Conservation (phyloP, 2,888 invertebrate genomes). For the Ennomos fuscantarius region DNA sequence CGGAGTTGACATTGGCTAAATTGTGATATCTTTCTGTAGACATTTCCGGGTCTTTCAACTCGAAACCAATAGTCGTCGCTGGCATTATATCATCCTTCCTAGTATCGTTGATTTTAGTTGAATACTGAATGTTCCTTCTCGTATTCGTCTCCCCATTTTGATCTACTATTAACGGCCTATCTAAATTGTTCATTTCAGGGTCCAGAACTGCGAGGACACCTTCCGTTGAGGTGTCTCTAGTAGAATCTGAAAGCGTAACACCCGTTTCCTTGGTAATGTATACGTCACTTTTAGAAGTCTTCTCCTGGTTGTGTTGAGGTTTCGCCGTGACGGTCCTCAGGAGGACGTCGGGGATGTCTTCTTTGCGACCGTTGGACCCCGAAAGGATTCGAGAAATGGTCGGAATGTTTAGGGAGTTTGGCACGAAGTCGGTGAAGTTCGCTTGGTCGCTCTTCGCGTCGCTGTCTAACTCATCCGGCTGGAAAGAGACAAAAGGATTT, state of each 20-base stretch:
- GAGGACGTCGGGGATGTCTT: conserved; percentile 92
- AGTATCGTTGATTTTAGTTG: conserved; percentile 74
- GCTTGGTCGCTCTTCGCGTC: conserved; percentile 78
- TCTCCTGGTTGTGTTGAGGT: conserved; percentile 76
- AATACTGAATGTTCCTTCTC: conserved; percentile 78
- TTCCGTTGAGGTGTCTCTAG: conserved; percentile 76
- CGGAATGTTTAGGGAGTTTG: conserved; percentile 89
- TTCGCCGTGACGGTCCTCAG: conserved; percentile 88
- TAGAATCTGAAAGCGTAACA: conserved; percentile 75
- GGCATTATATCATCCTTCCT: conserved; percentile 72
- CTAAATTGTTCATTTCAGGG: conserved; percentile 82
- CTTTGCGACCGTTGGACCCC: conserved; percentile 93
- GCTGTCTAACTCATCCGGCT: conserved; percentile 78
- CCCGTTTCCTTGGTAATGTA: conserved; percentile 75
- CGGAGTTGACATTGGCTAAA: conserved; percentile 85
- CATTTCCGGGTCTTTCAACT: conserved; percentile 78
- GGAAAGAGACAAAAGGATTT: conserved; percentile 41
- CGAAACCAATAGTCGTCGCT: conserved; percentile 78
- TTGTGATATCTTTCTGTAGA: conserved; percentile 85
- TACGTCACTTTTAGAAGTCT: conserved; percentile 74
- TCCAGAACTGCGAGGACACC: conserved; percentile 79
- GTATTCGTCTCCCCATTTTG: conserved; percentile 82
- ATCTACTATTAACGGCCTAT: conserved; percentile 76
- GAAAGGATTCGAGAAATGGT: conserved; percentile 94
- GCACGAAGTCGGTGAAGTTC: conserved; percentile 87